phyloP scores from a whole-genome alignment of 2,113 vertebrate species.

The Pagrus major region DNA sequence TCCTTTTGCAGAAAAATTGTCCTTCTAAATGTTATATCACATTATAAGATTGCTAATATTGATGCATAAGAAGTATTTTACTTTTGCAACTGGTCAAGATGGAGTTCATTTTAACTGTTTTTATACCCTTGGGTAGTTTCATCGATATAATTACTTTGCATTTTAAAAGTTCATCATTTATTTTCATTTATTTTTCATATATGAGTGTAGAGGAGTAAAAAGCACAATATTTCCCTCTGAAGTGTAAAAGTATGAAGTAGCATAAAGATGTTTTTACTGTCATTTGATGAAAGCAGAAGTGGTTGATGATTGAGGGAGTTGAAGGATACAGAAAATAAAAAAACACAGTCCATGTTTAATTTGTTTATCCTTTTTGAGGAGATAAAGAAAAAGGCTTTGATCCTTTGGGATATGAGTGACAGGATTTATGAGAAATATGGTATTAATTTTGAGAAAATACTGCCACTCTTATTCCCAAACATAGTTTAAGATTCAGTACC shows the following conservation, averaged over 20 bases:
- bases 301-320: not conserved
- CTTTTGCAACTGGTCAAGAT: not conserved
- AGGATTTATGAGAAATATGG: slow-evolving; percentile 10
- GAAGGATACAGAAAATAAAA: not conserved
- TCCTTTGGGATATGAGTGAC: slow-evolving; percentile 24
- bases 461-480: not conserved
- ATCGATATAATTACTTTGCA: not conserved
- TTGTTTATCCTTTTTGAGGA: not conserved
- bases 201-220: not conserved
- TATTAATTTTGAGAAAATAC: slow-evolving; percentile 11
- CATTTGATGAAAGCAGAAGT: not conserved
- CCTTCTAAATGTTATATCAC: not conserved
- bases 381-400: slow-evolving; percentile 18
- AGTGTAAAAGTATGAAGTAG: not conserved
- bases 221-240: not conserved
- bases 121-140: not conserved
- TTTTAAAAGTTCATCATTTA: not conserved
- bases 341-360: not conserved
- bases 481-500: not conserved
- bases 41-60: not conserved
- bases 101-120: not conserved
- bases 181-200: no score
- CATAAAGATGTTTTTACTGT: not conserved
- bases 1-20: not conserved
- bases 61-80: not conserved